phyloP scores from a whole-genome alignment of 2,797 vertebrate genomes.

The Muscicapa striata region DNA sequence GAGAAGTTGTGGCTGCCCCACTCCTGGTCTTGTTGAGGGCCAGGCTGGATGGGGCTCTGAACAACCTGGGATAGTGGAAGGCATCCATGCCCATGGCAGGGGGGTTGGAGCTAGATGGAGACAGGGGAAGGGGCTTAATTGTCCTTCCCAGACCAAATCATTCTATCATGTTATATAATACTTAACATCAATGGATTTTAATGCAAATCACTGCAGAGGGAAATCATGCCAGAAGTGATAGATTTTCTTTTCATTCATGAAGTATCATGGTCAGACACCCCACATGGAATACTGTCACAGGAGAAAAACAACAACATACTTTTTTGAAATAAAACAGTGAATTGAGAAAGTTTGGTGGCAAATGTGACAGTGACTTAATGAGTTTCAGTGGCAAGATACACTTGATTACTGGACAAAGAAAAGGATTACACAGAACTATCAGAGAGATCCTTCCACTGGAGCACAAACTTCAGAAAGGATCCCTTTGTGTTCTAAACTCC shows the following conservation, averaged over 20 bases:
- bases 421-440: background rate
- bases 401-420: background rate
- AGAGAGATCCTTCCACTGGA: background rate
- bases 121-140: background rate
- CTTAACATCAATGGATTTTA: background rate
- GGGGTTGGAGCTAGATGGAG: fast-evolving
- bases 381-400: background rate
- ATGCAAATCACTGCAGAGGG: background rate
- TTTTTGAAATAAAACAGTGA: background rate
- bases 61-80: fast-evolving
- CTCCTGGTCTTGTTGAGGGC: background rate
- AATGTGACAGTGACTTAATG: background rate
- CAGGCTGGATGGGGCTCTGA: background rate
- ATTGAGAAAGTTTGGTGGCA: background rate
- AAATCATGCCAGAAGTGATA: background rate
- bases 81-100: fast-evolving
- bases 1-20: background rate
- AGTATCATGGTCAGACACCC: background rate
- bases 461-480: background rate
- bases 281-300: fast-evolving
- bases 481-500: background rate
- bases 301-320: background rate
- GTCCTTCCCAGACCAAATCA: background rate
- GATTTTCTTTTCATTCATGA: background rate
- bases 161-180: background rate